These are phyloP conservation scores for Azorinus chamasolen DNA, from an alignment of 2,888 invertebrate species.

Conservation along the genomic window DNA sequence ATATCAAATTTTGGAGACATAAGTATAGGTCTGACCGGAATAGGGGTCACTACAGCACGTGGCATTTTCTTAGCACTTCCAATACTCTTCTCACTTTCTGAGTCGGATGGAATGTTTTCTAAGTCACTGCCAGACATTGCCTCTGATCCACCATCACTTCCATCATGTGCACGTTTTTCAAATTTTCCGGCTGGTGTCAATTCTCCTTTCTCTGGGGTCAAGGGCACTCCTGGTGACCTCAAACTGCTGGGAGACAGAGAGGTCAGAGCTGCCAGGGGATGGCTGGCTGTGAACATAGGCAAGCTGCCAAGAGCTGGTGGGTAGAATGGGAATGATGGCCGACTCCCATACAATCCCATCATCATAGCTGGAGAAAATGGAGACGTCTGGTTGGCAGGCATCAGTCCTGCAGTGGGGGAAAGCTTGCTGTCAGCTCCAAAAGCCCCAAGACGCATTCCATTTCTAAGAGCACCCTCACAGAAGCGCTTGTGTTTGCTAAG, in stretches of 20 bases:
- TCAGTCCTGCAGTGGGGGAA: conserved; percentile 43
- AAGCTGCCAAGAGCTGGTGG: conserved; percentile 71
- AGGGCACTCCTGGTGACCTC: conserved; percentile 50
- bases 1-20: conserved; percentile 23
- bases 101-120: conserved; percentile 76
- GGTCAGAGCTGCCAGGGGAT: conserved; percentile 62
- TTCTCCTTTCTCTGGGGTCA: conserved; percentile 57
- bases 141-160: conserved; percentile 67
- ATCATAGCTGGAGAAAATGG: conserved; percentile 72
- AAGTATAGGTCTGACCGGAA: conserved; percentile 22
- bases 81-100: conserved; percentile 73
- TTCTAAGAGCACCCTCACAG: conserved; percentile 91
- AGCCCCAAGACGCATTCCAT: conserved; percentile 77
- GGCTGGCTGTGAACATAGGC: conserved; percentile 68
- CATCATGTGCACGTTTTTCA: conserved; percentile 51
- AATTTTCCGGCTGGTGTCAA: conserved; percentile 51
- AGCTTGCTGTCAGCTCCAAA: conserved; percentile 61
- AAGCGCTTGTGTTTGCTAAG: conserved; percentile 98
- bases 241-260: conserved; percentile 48
- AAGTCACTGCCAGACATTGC: conserved; percentile 71
- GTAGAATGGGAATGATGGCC: conserved; percentile 80
- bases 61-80: conserved; percentile 4
- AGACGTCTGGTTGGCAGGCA: conserved; percentile 54
- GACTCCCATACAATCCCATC: conserved; percentile 75
- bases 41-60: conserved; percentile 24